These are phyloP conservation scores for Polypedilum vanderplanki DNA, from an alignment of 1,140 invertebrate genomes.

Conservation along the genomic window DNA sequence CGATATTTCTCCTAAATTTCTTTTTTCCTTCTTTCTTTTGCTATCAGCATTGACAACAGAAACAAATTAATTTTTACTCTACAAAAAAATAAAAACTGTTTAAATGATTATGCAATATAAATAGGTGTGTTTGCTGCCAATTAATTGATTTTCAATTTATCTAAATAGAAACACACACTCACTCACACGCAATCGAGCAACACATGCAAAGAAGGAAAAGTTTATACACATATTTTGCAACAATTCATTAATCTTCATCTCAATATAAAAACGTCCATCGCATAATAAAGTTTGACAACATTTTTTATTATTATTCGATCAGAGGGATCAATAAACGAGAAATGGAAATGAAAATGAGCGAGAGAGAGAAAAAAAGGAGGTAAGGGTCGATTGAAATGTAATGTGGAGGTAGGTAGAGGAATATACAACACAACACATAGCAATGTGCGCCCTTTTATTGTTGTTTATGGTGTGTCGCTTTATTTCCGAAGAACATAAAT, in stretches of 20 bases:
- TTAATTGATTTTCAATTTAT: no score
- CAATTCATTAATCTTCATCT: constrained; percentile 19
- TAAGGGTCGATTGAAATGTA: not conserved
- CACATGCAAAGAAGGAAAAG: no score
- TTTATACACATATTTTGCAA: not conserved
- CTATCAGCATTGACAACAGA: no score
- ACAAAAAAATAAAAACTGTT: no score
- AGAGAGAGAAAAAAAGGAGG: no score
- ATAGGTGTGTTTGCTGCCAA: no score
- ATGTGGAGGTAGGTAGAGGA: not conserved
- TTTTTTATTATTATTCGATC: constrained; percentile 20
- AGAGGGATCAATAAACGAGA: constrained; percentile 16
- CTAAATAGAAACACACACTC: no score
- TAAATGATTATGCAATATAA: no score
- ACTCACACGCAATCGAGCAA: no score
- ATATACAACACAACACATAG: not conserved
- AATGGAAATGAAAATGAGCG: not conserved
- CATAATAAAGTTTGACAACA: constrained; percentile 19
- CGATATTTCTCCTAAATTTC: not conserved
- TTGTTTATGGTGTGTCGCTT: constrained; percentile 21
- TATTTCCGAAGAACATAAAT: constrained; percentile 20
- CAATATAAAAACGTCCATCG: constrained; percentile 17
- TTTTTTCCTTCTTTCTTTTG: not conserved
- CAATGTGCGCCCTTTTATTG: not conserved
- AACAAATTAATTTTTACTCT: no score